phyloP scores from a whole-genome alignment of 2,113 vertebrate species.

The Procavia capensis region DNA sequence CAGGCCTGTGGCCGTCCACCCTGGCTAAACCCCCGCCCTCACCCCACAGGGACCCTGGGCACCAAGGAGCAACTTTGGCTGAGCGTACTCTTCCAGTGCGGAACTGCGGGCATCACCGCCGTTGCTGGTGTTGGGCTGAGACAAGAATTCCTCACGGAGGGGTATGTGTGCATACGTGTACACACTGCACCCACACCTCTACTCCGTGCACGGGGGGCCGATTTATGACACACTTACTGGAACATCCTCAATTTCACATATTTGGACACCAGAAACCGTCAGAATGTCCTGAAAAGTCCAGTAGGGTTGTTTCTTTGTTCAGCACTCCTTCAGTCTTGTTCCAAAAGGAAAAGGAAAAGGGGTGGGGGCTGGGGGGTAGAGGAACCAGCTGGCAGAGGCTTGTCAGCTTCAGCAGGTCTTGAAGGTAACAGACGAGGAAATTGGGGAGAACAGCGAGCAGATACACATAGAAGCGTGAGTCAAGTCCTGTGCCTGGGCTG shows the following conservation, averaged over 20 bases:
- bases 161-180: too few species aligned
- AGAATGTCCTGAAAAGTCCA: conserved; percentile 67
- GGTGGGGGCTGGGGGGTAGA: not conserved
- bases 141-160: not conserved
- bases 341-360: conserved; percentile 3
- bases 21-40: not conserved
- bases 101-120: not conserved
- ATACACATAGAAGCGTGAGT: not conserved
- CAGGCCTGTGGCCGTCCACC: not conserved
- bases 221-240: conserved; percentile 68
- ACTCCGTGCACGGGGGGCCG: not conserved
- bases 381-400: not conserved
- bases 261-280: conserved; percentile 29
- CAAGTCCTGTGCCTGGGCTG: not conserved
- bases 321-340: conserved; percentile 52
- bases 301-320: conserved; percentile 48
- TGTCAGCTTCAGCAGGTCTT: conserved; percentile 2
- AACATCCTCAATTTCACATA: conserved; percentile 52
- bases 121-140: not conserved
- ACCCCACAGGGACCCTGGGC: not conserved
- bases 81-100: not conserved
- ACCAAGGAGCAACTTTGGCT: not conserved
- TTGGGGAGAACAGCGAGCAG: not conserved
- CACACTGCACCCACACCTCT: not conserved
- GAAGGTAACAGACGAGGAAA: conserved; percentile 26